A percentile compares a stretch with the other conserved stretches of the same genome.
Evolutionary conservation across 2,888 invertebrate genomes (phyloP).

Genomic region (Chaitophorus viminalis): DNA sequence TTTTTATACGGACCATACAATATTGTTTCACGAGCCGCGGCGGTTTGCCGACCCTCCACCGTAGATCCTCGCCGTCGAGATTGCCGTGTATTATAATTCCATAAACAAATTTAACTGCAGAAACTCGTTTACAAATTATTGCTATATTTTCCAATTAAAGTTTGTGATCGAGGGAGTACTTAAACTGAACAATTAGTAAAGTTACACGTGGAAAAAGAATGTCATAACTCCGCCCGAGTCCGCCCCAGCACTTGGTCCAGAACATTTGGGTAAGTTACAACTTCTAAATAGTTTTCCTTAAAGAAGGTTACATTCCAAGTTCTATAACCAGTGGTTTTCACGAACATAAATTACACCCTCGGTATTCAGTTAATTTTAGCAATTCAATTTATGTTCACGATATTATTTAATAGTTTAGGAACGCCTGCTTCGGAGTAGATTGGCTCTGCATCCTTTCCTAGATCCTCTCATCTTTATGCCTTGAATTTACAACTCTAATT

Average conservation of each 20-base stretch:
- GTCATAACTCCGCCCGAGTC: slow-evolving; percentile 21
- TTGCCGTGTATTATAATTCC: too few relatives aligned
- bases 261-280: slow-evolving; percentile 45
- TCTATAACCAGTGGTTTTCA: slow-evolving; percentile 39
- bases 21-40: too few relatives aligned
- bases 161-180: slow-evolving; percentile 31
- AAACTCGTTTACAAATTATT: slow-evolving; percentile 14
- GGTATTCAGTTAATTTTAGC: slow-evolving; percentile 59
- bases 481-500: slow-evolving; percentile 37
- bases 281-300: slow-evolving; percentile 56
- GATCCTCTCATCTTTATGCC: slow-evolving; percentile 1
- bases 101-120: background rate
- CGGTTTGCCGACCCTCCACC: too few relatives aligned
- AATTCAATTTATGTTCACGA: slow-evolving; percentile 56
- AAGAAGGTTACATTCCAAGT: slow-evolving; percentile 53
- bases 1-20: too few relatives aligned
- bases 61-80: too few relatives aligned
- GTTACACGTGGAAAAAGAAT: slow-evolving; percentile 53
- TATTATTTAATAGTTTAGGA: slow-evolving; percentile 51
- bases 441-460: background rate
- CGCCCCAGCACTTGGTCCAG: background rate
- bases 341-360: slow-evolving; percentile 52
- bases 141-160: slow-evolving; percentile 34
- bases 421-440: background rate
- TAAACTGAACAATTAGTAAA: slow-evolving; percentile 32